These are phyloP conservation scores for Escarpia spicata DNA, from an alignment of 2,888 invertebrate genomes.

Conservation along the genomic window DNA sequence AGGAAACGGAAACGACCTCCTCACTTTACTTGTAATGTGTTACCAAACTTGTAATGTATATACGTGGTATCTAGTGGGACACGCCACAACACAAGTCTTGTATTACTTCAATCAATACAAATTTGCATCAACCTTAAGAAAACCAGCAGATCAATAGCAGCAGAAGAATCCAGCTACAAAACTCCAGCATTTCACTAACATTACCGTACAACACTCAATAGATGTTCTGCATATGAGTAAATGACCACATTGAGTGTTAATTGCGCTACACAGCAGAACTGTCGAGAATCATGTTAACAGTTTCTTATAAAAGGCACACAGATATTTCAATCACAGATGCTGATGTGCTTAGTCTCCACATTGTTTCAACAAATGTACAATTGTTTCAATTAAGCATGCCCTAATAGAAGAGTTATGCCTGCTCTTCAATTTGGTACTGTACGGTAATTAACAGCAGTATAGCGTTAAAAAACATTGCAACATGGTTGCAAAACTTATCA, in stretches of 20 bases:
- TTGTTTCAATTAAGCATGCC: not conserved
- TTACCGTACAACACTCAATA: not conserved
- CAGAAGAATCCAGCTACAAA: not conserved
- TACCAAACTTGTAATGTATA: not conserved
- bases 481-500: not conserved
- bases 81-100: not conserved
- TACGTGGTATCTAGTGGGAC: not conserved
- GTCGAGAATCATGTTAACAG: not conserved
- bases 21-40: not conserved
- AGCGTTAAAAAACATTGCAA: not conserved
- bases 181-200: not conserved
- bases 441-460: not conserved
- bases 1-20: not conserved
- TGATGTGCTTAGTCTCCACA: not conserved
- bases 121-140: not conserved
- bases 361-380: not conserved
- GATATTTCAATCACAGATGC: not conserved
- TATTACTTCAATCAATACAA: not conserved
- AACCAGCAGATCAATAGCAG: not conserved
- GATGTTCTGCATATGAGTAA: not conserved
- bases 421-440: not conserved
- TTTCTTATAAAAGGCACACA: not conserved
- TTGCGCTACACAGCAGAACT: not conserved
- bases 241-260: not conserved
- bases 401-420: not conserved